These are phyloP conservation scores for Lasiommata megera DNA, from an alignment of 2,888 invertebrate genomes.

Conservation along the genomic window DNA sequence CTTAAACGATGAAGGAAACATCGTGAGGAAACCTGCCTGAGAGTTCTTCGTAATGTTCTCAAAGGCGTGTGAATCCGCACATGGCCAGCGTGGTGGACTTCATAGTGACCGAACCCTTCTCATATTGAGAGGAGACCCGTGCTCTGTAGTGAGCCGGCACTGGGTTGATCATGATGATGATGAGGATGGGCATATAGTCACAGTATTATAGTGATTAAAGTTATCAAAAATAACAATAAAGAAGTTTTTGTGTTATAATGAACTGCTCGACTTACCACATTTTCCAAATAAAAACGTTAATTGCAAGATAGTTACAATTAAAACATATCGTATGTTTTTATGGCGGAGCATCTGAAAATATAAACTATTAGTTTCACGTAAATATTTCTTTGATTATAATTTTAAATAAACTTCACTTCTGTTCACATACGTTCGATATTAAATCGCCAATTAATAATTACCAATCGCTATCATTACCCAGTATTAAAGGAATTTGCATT, in stretches of 20 bases:
- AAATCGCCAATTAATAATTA: neutral
- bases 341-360: conserved; percentile 21
- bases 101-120: too few relatives aligned
- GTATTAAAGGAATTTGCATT: neutral
- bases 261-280: conserved; percentile 38
- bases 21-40: too few relatives aligned
- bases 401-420: neutral
- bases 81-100: too few relatives aligned
- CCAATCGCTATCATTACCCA: neutral
- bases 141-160: too few relatives aligned
- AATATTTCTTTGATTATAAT: neutral
- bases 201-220: too few relatives aligned
- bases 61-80: too few relatives aligned
- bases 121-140: too few relatives aligned
- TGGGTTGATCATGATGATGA: too few relatives aligned
- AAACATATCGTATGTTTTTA: neutral
- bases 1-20: too few relatives aligned
- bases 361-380: neutral
- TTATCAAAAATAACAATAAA: too few relatives aligned
- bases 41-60: too few relatives aligned
- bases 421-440: neutral
- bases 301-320: conserved; percentile 6
- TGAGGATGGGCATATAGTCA: too few relatives aligned
- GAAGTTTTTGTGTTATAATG: neutral
- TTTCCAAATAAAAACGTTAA: conserved; percentile 23